Conservation (phyloP, 2,113 vertebrate genomes). For the Hypocryptadius cinnamomeus region DNA sequence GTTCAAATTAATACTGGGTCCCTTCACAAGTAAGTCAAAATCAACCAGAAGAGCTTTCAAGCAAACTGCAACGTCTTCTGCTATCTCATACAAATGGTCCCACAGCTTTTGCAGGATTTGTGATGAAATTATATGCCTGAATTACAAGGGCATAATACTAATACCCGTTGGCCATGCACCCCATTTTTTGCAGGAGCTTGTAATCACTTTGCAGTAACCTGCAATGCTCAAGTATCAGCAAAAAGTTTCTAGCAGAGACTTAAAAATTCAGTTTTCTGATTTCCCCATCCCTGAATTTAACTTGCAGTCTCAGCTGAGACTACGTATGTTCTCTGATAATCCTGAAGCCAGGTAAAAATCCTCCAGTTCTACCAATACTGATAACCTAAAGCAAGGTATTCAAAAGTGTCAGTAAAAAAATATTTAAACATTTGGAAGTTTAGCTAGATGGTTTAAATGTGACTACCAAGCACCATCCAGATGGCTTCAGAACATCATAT, state of each 20-base stretch:
- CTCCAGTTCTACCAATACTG: not conserved
- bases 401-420: not conserved
- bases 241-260: not conserved
- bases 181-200: not conserved
- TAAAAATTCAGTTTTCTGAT: not conserved
- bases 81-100: not conserved
- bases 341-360: not conserved
- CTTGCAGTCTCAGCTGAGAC: not conserved
- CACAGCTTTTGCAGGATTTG: not conserved
- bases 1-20: not conserved
- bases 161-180: not conserved
- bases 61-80: not conserved
- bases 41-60: not conserved
- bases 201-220: not conserved
- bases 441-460: slow-evolving; percentile 6
- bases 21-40: not conserved
- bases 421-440: slow-evolving; percentile 15
- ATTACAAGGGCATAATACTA: not conserved
- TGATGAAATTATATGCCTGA: not conserved
- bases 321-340: not conserved
- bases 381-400: not conserved
- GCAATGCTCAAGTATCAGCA: not conserved
- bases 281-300: not conserved
- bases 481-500: not conserved
- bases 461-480: not conserved